A percentile compares a stretch with the other conserved stretches of the same genome.
phyloP scores from a whole-genome alignment of 2,113 vertebrate genomes.

The Nannospalax galili region DNA sequence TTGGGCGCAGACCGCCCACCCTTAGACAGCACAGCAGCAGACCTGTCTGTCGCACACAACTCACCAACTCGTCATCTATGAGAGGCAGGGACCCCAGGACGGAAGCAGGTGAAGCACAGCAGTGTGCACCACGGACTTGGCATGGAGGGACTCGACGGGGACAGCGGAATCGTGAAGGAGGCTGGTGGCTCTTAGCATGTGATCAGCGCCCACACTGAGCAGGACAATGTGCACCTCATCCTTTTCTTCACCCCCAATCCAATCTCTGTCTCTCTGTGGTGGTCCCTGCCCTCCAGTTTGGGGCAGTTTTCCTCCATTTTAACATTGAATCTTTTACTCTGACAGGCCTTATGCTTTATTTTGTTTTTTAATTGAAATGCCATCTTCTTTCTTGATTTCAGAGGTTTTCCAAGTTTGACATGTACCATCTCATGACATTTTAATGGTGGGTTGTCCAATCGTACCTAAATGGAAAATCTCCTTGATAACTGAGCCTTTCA shows the following conservation, averaged over 20 bases:
- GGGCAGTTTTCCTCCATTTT: not conserved
- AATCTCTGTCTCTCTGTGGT: not conserved
- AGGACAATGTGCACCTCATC: too few relatives aligned
- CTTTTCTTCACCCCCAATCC: not conserved
- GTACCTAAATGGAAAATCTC: not conserved
- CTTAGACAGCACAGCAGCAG: not conserved
- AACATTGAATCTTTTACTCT: not conserved
- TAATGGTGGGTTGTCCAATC: not conserved
- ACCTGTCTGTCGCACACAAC: too few relatives aligned
- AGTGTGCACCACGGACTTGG: too few relatives aligned
- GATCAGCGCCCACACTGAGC: too few relatives aligned
- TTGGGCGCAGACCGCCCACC: too few relatives aligned
- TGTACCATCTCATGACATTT: not conserved
- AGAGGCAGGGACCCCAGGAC: too few relatives aligned
- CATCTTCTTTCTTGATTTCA: not conserved
- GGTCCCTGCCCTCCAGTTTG: not conserved
- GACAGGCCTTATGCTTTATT: not conserved
- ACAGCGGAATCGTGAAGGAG: too few relatives aligned
- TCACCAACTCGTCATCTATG: too few relatives aligned
- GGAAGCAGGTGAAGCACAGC: too few relatives aligned
- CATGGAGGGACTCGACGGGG: too few relatives aligned
- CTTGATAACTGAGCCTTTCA: constrained; percentile 4
- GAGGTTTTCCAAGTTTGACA: not conserved
- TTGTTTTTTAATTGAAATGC: not conserved
- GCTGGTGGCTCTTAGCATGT: too few relatives aligned